phyloP scores from a whole-genome alignment of 2,888 invertebrate species.

The Sisyra terminalis region DNA sequence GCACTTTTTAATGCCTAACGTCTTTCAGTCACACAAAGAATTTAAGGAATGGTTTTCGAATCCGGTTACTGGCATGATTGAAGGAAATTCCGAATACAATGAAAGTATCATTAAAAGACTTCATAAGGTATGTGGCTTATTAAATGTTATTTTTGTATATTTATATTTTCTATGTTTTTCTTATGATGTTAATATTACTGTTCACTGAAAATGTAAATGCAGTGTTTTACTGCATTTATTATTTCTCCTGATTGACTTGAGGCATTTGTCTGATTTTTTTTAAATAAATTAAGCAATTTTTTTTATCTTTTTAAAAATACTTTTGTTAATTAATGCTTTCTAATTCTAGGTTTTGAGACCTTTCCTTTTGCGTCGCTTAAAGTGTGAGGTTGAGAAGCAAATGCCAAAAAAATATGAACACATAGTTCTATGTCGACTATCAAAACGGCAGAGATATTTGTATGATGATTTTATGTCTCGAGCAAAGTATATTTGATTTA shows the following conservation, averaged over 20 bases:
- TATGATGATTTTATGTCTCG: conserved; percentile 99
- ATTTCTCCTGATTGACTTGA: too few species aligned
- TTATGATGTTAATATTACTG: not conserved
- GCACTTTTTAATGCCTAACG: conserved; percentile 96
- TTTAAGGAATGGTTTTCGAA: conserved; percentile 98
- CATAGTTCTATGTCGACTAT: conserved; percentile 81
- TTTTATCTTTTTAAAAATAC: too few species aligned
- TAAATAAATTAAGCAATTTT: too few species aligned
- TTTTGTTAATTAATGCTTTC: too few species aligned
- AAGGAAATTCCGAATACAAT: conserved; percentile 82
- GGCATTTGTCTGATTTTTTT: conserved; percentile 17
- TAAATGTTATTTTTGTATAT: conserved; percentile 7
- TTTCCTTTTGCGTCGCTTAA: conserved; percentile 80
- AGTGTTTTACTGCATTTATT: too few species aligned
- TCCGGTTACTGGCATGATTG: conserved; percentile 92
- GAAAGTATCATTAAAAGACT: conserved; percentile 74
- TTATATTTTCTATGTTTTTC: not conserved
- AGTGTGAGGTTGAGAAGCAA: conserved; percentile 92
- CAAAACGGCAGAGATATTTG: conserved; percentile 88
- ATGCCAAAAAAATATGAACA: conserved; percentile 95
- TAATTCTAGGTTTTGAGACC: conserved; percentile 65
- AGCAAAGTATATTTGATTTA: conserved; percentile 53
- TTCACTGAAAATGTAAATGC: too few species aligned
- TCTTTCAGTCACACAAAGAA: conserved; percentile 90
- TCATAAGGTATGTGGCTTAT: conserved; percentile 51